These are phyloP conservation scores for Eupithecia pulchellata DNA, from an alignment of 2,888 invertebrate species.

Conservation along the genomic window DNA sequence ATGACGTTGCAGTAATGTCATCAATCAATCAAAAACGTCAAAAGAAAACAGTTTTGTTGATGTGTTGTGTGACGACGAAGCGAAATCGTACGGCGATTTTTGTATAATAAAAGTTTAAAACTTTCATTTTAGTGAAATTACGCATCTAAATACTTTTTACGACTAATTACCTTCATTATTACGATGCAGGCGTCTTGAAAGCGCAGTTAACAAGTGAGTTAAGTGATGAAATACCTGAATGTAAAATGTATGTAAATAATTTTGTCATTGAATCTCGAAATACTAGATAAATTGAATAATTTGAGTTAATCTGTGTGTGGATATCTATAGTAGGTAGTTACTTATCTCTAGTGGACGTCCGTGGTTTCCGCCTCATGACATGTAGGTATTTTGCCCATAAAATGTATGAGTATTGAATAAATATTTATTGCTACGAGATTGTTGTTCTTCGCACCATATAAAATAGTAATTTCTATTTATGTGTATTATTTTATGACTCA, in stretches of 20 bases:
- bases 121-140: constrained; percentile 18
- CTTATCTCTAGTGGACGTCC: constrained; percentile 34
- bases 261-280: constrained; percentile 17
- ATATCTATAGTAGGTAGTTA: constrained; percentile 34
- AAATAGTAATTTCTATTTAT: no score
- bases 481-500: neutral
- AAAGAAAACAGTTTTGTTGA: constrained; percentile 27
- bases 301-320: constrained; percentile 30
- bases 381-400: neutral
- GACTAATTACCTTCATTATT: constrained; percentile 17
- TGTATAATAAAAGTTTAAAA: constrained; percentile 22
- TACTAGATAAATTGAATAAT: constrained; percentile 26
- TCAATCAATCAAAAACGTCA: constrained; percentile 17
- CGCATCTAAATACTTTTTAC: constrained; percentile 5
- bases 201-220: constrained; percentile 39
- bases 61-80: constrained; percentile 23
- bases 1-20: constrained; percentile 3
- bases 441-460: neutral
- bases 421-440: neutral
- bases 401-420: neutral
- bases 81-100: constrained; percentile 29
- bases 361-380: neutral
- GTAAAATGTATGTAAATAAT: constrained; percentile 41
- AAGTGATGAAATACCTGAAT: constrained; percentile 22
- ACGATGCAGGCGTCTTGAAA: constrained; percentile 27